Conservation (phyloP, 2,888 invertebrate species). For the Tuta absoluta region DNA sequence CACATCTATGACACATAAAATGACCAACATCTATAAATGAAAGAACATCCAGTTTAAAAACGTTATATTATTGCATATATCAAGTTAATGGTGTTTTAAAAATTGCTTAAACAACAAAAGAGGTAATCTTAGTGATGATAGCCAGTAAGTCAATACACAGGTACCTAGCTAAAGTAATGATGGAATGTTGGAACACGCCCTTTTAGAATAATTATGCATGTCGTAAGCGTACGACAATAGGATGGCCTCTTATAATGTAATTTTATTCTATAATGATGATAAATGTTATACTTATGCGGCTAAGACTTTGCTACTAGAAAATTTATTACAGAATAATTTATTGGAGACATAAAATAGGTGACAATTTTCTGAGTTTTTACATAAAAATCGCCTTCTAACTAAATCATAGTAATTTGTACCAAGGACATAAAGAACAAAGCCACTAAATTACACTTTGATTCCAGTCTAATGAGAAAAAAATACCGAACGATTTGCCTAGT, state of each 20-base stretch:
- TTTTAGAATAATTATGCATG: neutral
- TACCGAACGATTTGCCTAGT: slow-evolving; percentile 64
- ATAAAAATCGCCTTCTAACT: neutral
- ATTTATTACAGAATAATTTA: neutral
- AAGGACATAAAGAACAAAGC: slow-evolving; percentile 34
- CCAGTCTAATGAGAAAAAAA: slow-evolving; percentile 70
- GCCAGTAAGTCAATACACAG: neutral
- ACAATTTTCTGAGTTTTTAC: neutral
- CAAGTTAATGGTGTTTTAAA: no score
- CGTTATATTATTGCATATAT: no score
- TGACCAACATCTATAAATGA: no score
- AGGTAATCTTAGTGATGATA: neutral
- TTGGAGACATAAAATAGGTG: neutral
- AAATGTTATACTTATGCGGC: neutral
- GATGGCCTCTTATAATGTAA: neutral
- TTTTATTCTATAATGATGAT: slow-evolving; percentile 4
- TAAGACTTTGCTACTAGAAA: neutral
- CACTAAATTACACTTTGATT: slow-evolving; percentile 60
- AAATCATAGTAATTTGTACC: slow-evolving; percentile 1
- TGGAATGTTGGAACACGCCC: neutral
- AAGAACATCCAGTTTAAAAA: no score
- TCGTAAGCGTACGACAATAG: neutral
- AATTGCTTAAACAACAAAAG: no score
- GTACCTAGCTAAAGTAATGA: neutral
- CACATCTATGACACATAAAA: no score